Conservation (phyloP, 2,113 vertebrate genomes). For the Centrocercus urophasianus region DNA sequence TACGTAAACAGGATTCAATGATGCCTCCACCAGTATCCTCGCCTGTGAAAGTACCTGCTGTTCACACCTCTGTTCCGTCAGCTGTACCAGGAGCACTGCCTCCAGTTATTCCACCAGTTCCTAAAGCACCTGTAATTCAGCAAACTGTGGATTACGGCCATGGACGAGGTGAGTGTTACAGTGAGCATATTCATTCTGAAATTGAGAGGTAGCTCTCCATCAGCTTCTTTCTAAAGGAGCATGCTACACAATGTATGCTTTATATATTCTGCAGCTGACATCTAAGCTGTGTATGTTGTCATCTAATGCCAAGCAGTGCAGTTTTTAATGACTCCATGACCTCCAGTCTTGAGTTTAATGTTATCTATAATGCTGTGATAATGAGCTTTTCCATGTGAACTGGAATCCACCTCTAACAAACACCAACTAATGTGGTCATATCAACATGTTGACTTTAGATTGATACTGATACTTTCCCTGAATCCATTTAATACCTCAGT, state of each 20-base stretch:
- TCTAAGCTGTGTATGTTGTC: neutral
- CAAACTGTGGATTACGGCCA: slow-evolving; percentile 95
- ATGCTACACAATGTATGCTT: rapidly evolving
- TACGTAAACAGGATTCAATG: slow-evolving; percentile 70
- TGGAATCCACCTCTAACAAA: neutral
- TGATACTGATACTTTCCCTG: neutral
- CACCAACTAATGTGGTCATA: neutral
- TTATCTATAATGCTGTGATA: neutral
- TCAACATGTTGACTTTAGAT: neutral
- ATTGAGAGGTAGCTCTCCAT: neutral
- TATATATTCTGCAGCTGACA: neutral
- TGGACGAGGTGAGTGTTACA: slow-evolving; percentile 83
- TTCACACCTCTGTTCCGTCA: slow-evolving; percentile 72
- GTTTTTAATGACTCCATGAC: neutral
- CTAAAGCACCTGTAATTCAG: slow-evolving; percentile 84
- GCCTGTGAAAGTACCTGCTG: slow-evolving; percentile 59
- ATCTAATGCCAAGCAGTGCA: neutral
- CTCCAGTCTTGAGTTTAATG: neutral
- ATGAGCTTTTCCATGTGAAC: neutral
- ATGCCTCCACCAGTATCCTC: slow-evolving; percentile 63
- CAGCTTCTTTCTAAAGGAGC: neutral
- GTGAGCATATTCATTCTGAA: neutral
- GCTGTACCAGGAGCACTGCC: slow-evolving; percentile 66
- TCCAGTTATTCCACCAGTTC: slow-evolving; percentile 75
- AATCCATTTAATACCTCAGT: neutral